Conservation (phyloP, 2,113 vertebrate genomes). For the Brienomyrus longianalis region DNA sequence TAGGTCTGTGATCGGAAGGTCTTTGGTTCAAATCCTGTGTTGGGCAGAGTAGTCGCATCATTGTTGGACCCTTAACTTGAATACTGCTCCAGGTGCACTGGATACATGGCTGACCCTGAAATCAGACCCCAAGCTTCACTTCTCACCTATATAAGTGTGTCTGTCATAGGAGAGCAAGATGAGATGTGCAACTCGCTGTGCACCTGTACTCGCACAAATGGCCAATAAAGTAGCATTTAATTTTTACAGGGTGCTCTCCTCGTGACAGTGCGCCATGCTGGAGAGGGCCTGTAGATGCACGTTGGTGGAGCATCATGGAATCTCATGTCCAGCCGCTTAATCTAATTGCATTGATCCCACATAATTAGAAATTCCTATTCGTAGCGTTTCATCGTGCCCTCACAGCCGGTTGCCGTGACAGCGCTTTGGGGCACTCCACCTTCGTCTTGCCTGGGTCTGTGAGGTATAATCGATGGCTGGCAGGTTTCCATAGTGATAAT, state of each 20-base stretch:
- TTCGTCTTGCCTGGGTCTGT: constrained; percentile 32
- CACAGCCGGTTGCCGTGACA: constrained; percentile 13
- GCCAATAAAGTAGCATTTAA: not conserved
- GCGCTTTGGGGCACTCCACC: constrained; percentile 30
- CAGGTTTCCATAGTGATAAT: constrained; percentile 34
- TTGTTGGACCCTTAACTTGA: not conserved
- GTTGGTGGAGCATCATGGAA: constrained; percentile 36
- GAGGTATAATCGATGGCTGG: constrained; percentile 46
- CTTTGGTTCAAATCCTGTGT: not conserved
- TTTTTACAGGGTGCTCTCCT: not conserved
- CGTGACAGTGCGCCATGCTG: not conserved
- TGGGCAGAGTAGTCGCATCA: not conserved
- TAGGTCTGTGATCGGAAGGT: not conserved
- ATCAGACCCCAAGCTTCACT: not conserved
- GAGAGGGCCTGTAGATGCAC: not conserved
- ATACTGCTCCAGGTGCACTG: not conserved
- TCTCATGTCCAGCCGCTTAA: constrained; percentile 37
- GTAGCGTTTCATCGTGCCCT: constrained; percentile 32
- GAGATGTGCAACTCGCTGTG: not conserved
- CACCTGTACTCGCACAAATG: not conserved
- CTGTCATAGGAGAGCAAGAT: not conserved
- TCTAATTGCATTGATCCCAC: constrained; percentile 56
- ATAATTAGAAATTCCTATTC: constrained; percentile 48
- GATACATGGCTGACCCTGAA: not conserved
- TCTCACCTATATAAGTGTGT: not conserved